Percentiles rank a stretch among this genome's conserved stretches.
Conservation (phyloP, 2,797 vertebrate genomes). For the Pseudochirops corinnae region DNA sequence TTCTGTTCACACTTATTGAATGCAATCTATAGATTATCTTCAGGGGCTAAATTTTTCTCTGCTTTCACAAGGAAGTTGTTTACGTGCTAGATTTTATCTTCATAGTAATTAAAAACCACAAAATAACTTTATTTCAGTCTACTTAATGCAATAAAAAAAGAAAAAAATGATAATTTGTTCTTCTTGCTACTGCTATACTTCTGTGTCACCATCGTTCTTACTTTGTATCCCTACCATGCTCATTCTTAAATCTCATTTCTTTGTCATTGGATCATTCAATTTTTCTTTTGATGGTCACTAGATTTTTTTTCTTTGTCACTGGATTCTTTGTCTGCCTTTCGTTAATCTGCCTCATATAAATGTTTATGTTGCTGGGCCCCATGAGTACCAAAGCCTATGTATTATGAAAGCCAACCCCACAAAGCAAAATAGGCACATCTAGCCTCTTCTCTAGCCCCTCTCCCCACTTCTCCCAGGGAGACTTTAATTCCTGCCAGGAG, state of each 20-base stretch:
- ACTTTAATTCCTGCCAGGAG: neutral
- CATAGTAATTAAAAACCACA: constrained; percentile 48
- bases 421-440: neutral
- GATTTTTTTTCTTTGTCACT: too few species aligned
- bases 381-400: neutral
- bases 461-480: neutral
- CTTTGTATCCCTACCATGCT: constrained; percentile 31
- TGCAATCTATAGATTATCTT: too few species aligned
- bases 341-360: too few species aligned
- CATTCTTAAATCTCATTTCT: constrained; percentile 43
- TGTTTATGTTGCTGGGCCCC: too few species aligned
- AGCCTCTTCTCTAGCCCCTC: neutral
- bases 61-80: constrained; percentile 39
- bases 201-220: constrained; percentile 38
- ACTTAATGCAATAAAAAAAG: constrained; percentile 33
- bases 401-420: too few species aligned
- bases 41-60: neutral
- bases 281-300: too few species aligned
- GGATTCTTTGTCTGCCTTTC: too few species aligned
- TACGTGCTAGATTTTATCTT: constrained; percentile 50
- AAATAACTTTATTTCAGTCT: neutral
- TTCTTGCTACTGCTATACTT: neutral
- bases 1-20: constrained; percentile 48
- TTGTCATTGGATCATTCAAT: neutral
- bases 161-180: constrained; percentile 51